Evolutionary conservation across 2,797 vertebrate species (phyloP), one percentile per base, ranked within the genome.

Genomic region (Anas bahamensis): DNA sequence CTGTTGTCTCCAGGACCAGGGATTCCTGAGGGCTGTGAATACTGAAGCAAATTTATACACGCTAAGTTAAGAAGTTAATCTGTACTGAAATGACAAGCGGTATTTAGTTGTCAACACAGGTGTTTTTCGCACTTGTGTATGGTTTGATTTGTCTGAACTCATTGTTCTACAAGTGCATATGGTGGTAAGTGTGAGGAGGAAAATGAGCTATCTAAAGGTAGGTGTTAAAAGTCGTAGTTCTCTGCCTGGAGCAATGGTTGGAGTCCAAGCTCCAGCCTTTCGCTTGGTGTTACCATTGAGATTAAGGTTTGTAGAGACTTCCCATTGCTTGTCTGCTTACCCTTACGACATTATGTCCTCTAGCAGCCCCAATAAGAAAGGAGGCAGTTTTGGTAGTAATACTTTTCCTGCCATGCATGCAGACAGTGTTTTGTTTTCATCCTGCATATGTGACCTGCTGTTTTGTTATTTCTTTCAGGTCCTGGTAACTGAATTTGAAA

Each of bases 241-340:
- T 71, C 6, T 11, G 53, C 17, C 8, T 1, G 2, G 26, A 70
- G n/a, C 57, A 33, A 22, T 41, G 4, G 33, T 41, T 76, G 50
- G 7, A 24, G 31, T 56, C 50, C 8, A 17, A 70, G 10, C 23
- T 65, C 17, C 17, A 19, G 4, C 23, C 17, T 68, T 73, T 33
- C 39, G 13, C 13, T 55, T 44, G 61, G 11, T 48, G 28, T 48
- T 83, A 18, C 41, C 13, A n/a, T 55, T 14, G 13, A 68, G 48
- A 48, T 57, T 13, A 46, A 57, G 15, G 4, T 44, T 66, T 68
- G 15, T 24, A 19, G 59, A 64, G 55, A 19, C 5, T 5, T 4
- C 0, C 0, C 7, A 3, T 13, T 16, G 13, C 18, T 78, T 2
- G 1, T 55, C 46, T 57, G 9, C 64, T 70, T 39, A 4, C 26